Evolutionary conservation across 2,113 vertebrate genomes (phyloP), one percentile per base, ranked within the genome.

Genomic region (Cryptomyrus ogoouensis): DNA sequence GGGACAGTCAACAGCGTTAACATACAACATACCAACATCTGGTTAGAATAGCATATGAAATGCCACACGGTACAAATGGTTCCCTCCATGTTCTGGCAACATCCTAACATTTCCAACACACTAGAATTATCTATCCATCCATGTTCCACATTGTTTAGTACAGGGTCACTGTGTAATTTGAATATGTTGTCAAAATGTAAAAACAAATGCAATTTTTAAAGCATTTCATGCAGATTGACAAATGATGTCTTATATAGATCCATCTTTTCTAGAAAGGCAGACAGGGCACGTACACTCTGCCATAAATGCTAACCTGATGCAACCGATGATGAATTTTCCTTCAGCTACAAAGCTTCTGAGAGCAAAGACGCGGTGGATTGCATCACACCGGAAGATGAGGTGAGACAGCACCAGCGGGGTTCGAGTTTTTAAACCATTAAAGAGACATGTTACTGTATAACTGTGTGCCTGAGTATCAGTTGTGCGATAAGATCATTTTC

Each of bases 301-400:
- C 31, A 17, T 17, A 80, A 77, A 80, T 80, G 13, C 35, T 42
- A 39, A 80, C 35, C 31, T 80, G 74, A 80, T 80, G 74, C 74
- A 39, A 80, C 17, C 3, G 74, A 42, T 80, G 13, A 80, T 80
- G 74, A 80, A 80, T 80, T 93, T 88, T 92, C 47, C 94, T 95
- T 91, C 94, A 99, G 98, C 93, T 98, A 97, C 93, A 98, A 98
- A 92, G 94, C 95, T 92, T 96, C 97, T 87, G 96, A 96, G 58
- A 98, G 97, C 91, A 94, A 95, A 2, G 96, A 97, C 0, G 95
- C 95, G 0, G 96, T 97, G 89, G 97, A 98, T 89, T 98, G 98
- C 27, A 96, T 97, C 90, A 96, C 96, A 91, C 97, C 97, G 92
- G 97, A 98, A 6, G 96, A 96, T 89, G 98, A 99, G 98, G 98